These are phyloP conservation scores for Aphis craccivora DNA, from an alignment of 1,140 invertebrate genomes.

Conservation along the genomic window DNA sequence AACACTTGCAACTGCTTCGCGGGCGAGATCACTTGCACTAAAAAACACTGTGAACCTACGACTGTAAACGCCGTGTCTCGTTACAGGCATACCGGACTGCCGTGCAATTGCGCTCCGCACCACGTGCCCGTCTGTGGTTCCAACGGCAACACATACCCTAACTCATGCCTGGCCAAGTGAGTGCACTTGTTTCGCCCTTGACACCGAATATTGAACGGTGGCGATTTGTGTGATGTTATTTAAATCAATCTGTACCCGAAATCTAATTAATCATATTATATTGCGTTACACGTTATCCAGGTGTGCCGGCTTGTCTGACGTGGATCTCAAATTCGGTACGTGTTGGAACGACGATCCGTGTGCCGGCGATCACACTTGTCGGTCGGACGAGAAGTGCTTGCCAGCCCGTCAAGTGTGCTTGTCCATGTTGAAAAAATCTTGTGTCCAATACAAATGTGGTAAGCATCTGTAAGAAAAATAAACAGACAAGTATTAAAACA, in stretches of 20 bases:
- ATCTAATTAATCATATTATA: not conserved
- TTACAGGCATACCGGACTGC: slow-evolving; percentile 70
- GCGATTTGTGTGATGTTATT: not conserved
- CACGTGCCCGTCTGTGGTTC: slow-evolving; percentile 83
- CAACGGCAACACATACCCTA: slow-evolving; percentile 83
- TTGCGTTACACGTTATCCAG: slow-evolving; percentile 63
- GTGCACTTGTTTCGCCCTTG: not conserved
- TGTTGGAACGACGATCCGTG: slow-evolving; percentile 74
- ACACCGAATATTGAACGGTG: not conserved
- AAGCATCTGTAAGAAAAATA: slow-evolving; percentile 62
- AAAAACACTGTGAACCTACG: slow-evolving; percentile 69
- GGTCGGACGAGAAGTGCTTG: slow-evolving; percentile 73
- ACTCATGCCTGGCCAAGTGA: slow-evolving; percentile 82
- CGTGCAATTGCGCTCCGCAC: slow-evolving; percentile 85
- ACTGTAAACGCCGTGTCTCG: slow-evolving; percentile 62
- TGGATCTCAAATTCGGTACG: slow-evolving; percentile 77
- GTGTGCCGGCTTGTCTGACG: slow-evolving; percentile 76
- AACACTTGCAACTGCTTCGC: slow-evolving; percentile 85
- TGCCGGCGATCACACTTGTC: slow-evolving; percentile 69
- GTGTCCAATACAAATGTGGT: slow-evolving; percentile 84
- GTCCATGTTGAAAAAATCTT: slow-evolving; percentile 75
- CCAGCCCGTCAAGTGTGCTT: slow-evolving; percentile 78
- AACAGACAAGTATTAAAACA: not conserved
- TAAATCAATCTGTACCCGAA: not conserved
- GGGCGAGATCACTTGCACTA: slow-evolving; percentile 84